phyloP scores from a whole-genome alignment of 53 echinoderm and acorn worm species.

The Actinopyga echinites region DNA sequence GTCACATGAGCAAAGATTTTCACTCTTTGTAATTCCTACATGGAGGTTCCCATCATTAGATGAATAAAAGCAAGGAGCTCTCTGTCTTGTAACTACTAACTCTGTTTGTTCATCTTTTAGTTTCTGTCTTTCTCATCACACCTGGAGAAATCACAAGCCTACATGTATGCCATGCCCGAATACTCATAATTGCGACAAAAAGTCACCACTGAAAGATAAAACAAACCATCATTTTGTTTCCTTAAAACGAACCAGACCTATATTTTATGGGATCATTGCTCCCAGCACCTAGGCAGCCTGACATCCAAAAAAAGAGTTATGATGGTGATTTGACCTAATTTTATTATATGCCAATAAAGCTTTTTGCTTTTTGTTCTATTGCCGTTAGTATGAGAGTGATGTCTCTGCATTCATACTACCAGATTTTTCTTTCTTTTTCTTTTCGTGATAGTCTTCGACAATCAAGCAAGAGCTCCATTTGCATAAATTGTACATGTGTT shows the following conservation, averaged over 20 bases:
- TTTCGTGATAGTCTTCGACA: neutral
- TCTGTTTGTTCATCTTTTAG: too few relatives aligned
- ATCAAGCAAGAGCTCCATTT: conserved; percentile 8
- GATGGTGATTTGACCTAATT: conserved; percentile 38
- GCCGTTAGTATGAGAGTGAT: neutral
- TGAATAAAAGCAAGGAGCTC: too few relatives aligned
- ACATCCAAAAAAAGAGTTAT: conserved; percentile 4
- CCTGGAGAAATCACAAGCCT: too few relatives aligned
- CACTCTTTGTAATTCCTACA: too few relatives aligned
- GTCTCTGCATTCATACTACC: conserved; percentile 7
- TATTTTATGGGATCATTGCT: conserved; percentile 6
- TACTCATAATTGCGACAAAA: too few relatives aligned
- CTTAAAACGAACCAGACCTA: conserved; percentile 7
- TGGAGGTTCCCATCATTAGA: too few relatives aligned
- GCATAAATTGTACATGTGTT: conserved; percentile 2
- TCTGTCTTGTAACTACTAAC: too few relatives aligned
- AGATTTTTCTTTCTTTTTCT: neutral
- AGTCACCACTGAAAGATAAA: too few relatives aligned
- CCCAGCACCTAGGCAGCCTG: neutral
- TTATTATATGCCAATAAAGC: neutral
- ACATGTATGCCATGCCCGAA: too few relatives aligned
- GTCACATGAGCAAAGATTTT: too few relatives aligned
- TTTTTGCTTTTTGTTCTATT: neutral
- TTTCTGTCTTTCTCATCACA: too few relatives aligned
- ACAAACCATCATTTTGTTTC: too few relatives aligned